Evolutionary conservation across 2,113 vertebrate species (phyloP).

Genomic region (Chaetodon auriga): DNA sequence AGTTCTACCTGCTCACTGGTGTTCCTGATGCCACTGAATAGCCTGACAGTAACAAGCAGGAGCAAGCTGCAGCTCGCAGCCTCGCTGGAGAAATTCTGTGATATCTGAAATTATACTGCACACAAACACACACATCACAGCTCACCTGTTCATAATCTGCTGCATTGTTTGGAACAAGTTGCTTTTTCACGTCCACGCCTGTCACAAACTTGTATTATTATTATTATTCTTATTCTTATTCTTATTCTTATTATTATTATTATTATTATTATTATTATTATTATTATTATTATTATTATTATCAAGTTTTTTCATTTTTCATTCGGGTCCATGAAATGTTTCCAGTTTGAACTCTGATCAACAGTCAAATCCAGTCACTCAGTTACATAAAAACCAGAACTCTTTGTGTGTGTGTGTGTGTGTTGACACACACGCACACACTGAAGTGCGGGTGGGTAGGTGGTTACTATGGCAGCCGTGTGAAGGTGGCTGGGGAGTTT

Average conservation of each 20-base stretch:
- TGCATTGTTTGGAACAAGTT: neutral
- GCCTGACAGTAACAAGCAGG: neutral
- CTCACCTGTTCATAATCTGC: neutral
- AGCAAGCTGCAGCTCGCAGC: neutral
- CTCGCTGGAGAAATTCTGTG: neutral
- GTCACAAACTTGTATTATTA: too few species aligned
- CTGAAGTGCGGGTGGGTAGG: constrained; percentile 27
- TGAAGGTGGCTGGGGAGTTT: constrained; percentile 55
- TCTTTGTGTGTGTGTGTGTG: neutral
- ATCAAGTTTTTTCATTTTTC: neutral
- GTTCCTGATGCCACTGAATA: neutral
- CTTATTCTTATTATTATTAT: too few species aligned
- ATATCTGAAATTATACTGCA: constrained; percentile 2
- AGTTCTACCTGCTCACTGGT: neutral
- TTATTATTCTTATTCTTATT: neutral
- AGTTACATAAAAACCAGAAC: neutral
- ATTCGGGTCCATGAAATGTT: neutral
- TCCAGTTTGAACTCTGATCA: neutral
- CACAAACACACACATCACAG: neutral
- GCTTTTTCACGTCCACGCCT: too few species aligned
- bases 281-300: too few species aligned
- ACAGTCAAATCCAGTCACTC: neutral
- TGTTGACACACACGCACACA: constrained; percentile 18
- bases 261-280: too few species aligned
- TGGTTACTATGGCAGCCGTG: constrained; percentile 72